Conservation (phyloP, 2,113 vertebrate genomes). For the Variabilichromis moorii region DNA sequence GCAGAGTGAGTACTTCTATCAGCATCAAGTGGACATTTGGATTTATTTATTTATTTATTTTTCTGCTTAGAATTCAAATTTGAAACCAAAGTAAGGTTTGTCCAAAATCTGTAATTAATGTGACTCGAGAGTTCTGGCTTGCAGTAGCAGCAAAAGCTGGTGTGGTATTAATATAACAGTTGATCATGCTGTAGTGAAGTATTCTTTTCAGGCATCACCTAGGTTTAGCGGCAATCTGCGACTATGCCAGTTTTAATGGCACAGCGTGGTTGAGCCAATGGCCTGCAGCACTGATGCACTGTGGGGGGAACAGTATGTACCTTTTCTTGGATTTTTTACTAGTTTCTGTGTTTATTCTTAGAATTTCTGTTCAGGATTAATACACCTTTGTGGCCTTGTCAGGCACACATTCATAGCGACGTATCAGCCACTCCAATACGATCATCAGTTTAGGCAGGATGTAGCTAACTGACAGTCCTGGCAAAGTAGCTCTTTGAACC, state of each 20-base stretch:
- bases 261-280: not conserved
- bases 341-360: not conserved
- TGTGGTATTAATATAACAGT: not conserved
- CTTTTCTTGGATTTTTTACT: not conserved
- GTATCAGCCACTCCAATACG: not conserved
- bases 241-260: not conserved
- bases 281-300: not conserved
- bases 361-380: not conserved
- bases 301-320: not conserved
- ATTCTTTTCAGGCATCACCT: not conserved
- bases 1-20: not conserved
- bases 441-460: not conserved
- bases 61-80: not conserved
- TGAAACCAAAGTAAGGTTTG: not conserved
- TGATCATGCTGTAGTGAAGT: not conserved
- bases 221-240: not conserved
- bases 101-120: not conserved
- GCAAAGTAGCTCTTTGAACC: not conserved
- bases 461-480: not conserved
- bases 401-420: not conserved
- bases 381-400: not conserved
- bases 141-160: not conserved
- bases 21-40: not conserved
- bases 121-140: not conserved
- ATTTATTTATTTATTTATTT: not conserved